Evolutionary conservation across 2,113 vertebrate genomes (phyloP), one percentile per base, ranked within the genome.

Genomic region (Clarias macrocephalus): DNA sequence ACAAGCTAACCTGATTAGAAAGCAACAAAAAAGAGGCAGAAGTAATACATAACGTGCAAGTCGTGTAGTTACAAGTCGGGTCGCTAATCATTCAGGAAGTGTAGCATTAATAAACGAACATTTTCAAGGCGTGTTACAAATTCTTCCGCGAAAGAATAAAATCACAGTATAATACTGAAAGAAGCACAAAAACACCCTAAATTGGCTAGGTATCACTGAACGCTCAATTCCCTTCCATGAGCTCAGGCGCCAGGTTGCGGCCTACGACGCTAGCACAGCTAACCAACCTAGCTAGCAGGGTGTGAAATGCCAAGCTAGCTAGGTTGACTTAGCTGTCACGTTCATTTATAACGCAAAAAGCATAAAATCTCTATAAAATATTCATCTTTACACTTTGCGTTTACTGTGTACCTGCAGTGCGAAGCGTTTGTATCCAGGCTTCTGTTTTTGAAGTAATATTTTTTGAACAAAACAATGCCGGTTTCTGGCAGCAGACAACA

Each of bases 331-430:
- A 33, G 13, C 79, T 60, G 79, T 60, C 30, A 80, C 30, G 3
- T 60, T 79, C 37, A 80, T 80, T 48, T 48, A 48, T 80, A 21
- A 30, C 33, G 77, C 2, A 80, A 60, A 5, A 60, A 59, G 23
- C 3, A 12, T 60, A 4, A 80, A 18, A 37, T 1, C 19, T 30
- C 10, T 59, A 13, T 15, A n/a, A 25, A 60, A 80, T 80, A 37
- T 15, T 13, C 2, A 12, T 37, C 0, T 19, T 70, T 33, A 63
- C 48, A 48, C 48, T 48, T 48, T 48, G 19, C 3, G n/a, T 56
- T 57, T 42, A 37, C 18, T 10, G 18, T 68, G 80, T 90, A 92
- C 92, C 92, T 92, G 92, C 92, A 87, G 73, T 80, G 82, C 59
- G 79, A 70, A 57, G 83, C 76, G 68, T 83, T 52, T 52, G 57